Base-by-base conservation (phyloP, 2,888 invertebrate genomes). In the Melanargia galathea region DNA sequence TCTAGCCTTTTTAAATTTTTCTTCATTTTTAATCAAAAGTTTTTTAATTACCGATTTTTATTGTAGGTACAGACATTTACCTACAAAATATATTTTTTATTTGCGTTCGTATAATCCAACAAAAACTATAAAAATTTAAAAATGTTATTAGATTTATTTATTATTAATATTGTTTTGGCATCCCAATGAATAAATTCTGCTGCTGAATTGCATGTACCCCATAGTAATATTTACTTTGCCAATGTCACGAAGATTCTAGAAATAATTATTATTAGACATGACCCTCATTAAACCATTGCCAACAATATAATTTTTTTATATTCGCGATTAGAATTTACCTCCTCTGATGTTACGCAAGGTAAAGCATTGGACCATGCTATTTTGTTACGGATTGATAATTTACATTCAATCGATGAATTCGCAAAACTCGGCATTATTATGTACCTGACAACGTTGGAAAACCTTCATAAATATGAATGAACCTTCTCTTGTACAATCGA, bases 391-490 rank as follows among this genome's bases (percentile, higher is more conserved):
- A 63, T 67, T 60, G 62, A 68, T 70, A 68, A 80, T 84, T 81
- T 75, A 71, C 71, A 83, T 83, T 82, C 79, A 79, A 73, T 75
- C 38, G 68, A 45, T 62, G 74, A 70, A 73, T 76, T 72, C 71
- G 69, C 72, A 72, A 75, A 71, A 68, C 67, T 73, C 71, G 63
- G 67, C 66, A 68, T 69, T 69, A 71, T 66, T 76, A 75, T 76
- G 75, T 75, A 70, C 63, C 65, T 65, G 64, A 60, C 63, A 70
- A 69, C 52, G 67, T 67, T 73, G 71, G 71, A 77, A 78, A 74
- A 73, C 73, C 72, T 71, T 70, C 71, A 70, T 74, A 66, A 71
- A 74, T 75, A 75, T 75, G 69, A 75, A 77, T 76, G 72, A 74
- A 74, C 64, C 67, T 52, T 64, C 61, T 49, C 56, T 64, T 64